phyloP scores from a whole-genome alignment of 2,113 vertebrate species.

The Scolopax mira region DNA sequence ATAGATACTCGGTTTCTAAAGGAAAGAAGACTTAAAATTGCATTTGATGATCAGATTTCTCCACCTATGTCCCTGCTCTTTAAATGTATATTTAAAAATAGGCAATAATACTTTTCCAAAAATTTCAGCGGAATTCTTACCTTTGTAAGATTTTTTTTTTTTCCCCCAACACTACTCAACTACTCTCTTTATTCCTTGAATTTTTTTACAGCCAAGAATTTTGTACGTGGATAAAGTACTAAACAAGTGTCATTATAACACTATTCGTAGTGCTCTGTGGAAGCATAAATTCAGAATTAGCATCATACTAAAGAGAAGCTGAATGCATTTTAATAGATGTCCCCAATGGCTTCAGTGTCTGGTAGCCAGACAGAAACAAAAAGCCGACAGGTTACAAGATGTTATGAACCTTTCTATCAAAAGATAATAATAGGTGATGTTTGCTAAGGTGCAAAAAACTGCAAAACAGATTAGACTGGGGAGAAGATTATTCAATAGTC shows the following conservation, averaged over 20 bases:
- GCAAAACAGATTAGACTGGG: neutral
- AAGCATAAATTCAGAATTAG: constrained; percentile 66
- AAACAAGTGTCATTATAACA: constrained; percentile 24
- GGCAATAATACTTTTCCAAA: neutral
- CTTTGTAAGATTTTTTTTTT: neutral
- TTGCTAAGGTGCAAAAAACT: neutral
- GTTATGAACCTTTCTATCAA: constrained; percentile 58
- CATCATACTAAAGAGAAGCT: constrained; percentile 48
- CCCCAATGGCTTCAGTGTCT: constrained; percentile 46
- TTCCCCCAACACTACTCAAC: neutral
- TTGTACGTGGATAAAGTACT: constrained; percentile 36
- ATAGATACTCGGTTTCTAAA: neutral
- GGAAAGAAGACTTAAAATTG: neutral
- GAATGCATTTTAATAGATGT: constrained; percentile 67
- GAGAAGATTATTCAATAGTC: neutral
- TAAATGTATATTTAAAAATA: neutral
- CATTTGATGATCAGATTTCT: neutral
- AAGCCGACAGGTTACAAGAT: neutral
- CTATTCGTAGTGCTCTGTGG: neutral
- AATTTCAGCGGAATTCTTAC: neutral
- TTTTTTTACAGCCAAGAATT: constrained; percentile 50
- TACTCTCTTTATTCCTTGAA: neutral
- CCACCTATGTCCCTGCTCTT: neutral
- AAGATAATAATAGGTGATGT: constrained; percentile 43
- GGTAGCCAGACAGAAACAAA: constrained; percentile 58